phyloP scores from a whole-genome alignment of 2,797 vertebrate genomes.

The Sebastes umbrosus region DNA sequence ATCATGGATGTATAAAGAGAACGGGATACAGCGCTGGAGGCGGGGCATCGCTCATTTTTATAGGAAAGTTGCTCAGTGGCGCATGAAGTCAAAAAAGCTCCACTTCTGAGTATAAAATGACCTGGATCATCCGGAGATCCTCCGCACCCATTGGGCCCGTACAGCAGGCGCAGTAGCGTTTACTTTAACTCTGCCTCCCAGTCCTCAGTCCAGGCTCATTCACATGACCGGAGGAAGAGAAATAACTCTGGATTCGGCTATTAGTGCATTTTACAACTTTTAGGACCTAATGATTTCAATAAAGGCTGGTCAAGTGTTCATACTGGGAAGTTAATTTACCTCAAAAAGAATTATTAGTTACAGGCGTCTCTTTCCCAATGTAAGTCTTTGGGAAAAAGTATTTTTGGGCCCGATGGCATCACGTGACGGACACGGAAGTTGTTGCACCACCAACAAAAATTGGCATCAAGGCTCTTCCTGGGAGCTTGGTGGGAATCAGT shows the following conservation, averaged over 20 bases:
- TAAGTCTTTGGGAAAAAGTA: neutral
- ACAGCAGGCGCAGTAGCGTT: neutral
- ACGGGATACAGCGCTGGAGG: accelerated
- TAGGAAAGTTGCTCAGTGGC: too few relatives aligned
- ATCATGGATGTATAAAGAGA: neutral
- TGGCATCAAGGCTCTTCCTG: neutral
- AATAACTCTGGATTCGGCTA: neutral
- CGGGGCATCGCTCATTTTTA: neutral
- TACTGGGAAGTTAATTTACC: neutral
- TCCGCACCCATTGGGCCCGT: too few relatives aligned
- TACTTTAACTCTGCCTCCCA: neutral
- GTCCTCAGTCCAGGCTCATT: neutral
- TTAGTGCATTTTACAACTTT: neutral
- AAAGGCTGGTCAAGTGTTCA: neutral
- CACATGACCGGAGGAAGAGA: neutral
- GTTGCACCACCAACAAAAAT: neutral
- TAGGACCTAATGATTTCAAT: neutral
- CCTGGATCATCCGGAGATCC: neutral
- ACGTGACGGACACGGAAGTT: neutral
- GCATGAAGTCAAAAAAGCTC: neutral
- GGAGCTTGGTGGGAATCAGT: neutral
- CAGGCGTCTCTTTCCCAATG: neutral
- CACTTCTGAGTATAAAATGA: neutral
- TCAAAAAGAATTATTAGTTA: neutral
- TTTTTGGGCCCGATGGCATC: neutral